Evolutionary conservation across 2,888 invertebrate genomes (phyloP), one percentile per base, ranked within the genome.

Genomic region (Torymus texanus): DNA sequence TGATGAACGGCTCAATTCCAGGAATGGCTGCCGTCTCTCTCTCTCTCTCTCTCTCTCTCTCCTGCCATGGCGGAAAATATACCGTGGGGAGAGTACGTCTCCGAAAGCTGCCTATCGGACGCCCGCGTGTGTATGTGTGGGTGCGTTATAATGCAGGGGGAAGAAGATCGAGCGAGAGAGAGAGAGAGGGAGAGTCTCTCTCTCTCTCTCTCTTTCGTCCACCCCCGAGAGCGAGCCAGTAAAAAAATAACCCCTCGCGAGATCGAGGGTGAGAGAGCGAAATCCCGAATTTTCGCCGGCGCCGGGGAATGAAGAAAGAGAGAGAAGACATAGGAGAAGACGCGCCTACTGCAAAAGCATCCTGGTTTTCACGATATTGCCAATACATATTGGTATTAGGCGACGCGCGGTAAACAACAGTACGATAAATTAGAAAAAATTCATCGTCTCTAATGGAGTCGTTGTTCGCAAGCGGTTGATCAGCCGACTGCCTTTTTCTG

Each of bases 1-100:
- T 75, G 59, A 75, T 55, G 75, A 75, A 75, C 56, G 75, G 67
- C 61, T 75, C 75, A 67, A 75, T 75, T 67, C 67, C 73, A 74
- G 67, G 50, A 75, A 67, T 75, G 75, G 74, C 74, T 56, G 63
- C 63, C 29, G 29, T 5, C 29, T 3, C 29, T 5, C 4, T 5
- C 29, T 5, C n/a, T 3, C 29, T 5, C 4, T 5, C 29, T 5
- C n/a, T 16, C 16, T 73, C 55, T 29, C 55, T 29, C 21, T 41
- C 24, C 14, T 24, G 55, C 11, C 56, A 65, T 55, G 56, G 75
- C 75, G 75, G 24, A 61, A 51, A 66, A 67, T 66, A 66, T 75
- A 53, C 58, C 53, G 55, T 55, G n/a, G 55, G 55, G 55, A 55
- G 55, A 55, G 29, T 29, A 5, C 29, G 4, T 1, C 29, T 5